Evolutionary conservation across 2,113 vertebrate genomes (phyloP).

Genomic region (Melanerpes formicivorus): DNA sequence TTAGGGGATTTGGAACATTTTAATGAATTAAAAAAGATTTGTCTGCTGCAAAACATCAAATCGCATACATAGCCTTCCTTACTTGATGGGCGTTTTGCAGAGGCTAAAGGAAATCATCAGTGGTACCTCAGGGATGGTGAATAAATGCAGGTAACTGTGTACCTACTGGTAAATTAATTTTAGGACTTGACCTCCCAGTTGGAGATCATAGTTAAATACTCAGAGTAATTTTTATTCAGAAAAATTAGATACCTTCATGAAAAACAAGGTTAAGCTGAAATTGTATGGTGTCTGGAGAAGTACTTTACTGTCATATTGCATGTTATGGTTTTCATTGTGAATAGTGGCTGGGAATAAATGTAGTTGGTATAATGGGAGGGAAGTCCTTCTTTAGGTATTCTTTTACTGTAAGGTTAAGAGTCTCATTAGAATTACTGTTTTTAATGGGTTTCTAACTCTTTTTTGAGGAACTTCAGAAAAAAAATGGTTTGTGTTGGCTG

Average conservation of each 20-base stretch:
- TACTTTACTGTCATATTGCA: neutral
- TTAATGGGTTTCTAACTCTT: neutral
- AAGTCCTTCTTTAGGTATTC: neutral
- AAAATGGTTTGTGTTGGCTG: neutral
- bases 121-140: neutral
- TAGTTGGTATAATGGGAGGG: neutral
- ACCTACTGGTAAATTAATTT: neutral
- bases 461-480: neutral
- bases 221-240: slow-evolving; percentile 21
- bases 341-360: neutral
- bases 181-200: neutral
- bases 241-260: neutral
- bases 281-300: neutral
- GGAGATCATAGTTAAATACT: neutral
- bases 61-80: neutral
- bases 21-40: neutral
- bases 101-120: neutral
- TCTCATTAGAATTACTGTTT: neutral
- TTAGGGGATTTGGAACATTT: neutral
- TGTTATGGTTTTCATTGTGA: neutral
- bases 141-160: neutral
- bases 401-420: neutral
- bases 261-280: neutral
- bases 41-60: neutral
- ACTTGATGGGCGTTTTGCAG: neutral